These are phyloP conservation scores for Malacoraja senta DNA, from an alignment of 2,797 vertebrate genomes.

Conservation along the genomic window DNA sequence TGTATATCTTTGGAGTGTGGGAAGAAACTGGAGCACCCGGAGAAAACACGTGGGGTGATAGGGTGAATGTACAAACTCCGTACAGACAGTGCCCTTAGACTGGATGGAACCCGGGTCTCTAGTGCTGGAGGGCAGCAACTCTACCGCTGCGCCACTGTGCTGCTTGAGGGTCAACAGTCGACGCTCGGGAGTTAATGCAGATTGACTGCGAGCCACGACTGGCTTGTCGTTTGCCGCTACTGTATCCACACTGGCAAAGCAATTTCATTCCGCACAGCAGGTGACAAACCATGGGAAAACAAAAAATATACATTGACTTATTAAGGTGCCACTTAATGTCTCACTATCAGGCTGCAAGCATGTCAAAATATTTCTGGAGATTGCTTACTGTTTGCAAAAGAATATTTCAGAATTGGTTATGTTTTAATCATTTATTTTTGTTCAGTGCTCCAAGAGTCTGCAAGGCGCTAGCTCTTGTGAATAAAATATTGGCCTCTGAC, in stretches of 20 bases:
- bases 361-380: constrained; percentile 34
- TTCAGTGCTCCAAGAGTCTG: constrained; percentile 1
- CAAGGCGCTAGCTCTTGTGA: not conserved
- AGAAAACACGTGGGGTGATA: too few relatives aligned
- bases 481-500: constrained; percentile 30
- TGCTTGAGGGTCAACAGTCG: not conserved
- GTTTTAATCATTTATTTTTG: constrained; percentile 34
- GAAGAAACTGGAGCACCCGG: too few relatives aligned
- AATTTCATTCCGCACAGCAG: constrained; percentile 8
- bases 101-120: too few relatives aligned
- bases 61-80: too few relatives aligned
- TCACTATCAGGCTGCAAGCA: not conserved
- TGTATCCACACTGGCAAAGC: constrained; percentile 18
- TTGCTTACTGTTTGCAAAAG: constrained; percentile 26
- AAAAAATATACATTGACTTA: constrained; percentile 21
- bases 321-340: not conserved
- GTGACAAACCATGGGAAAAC: constrained; percentile 1
- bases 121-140: too few relatives aligned
- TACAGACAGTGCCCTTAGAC: too few relatives aligned
- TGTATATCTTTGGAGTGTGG: too few relatives aligned
- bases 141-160: too few relatives aligned
- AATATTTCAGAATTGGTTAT: constrained; percentile 28
- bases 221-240: not conserved
- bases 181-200: constrained; percentile 2
- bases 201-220: not conserved